Base-by-base conservation (phyloP, 2,113 vertebrate species). In the Hemiscyllium ocellatum region DNA sequence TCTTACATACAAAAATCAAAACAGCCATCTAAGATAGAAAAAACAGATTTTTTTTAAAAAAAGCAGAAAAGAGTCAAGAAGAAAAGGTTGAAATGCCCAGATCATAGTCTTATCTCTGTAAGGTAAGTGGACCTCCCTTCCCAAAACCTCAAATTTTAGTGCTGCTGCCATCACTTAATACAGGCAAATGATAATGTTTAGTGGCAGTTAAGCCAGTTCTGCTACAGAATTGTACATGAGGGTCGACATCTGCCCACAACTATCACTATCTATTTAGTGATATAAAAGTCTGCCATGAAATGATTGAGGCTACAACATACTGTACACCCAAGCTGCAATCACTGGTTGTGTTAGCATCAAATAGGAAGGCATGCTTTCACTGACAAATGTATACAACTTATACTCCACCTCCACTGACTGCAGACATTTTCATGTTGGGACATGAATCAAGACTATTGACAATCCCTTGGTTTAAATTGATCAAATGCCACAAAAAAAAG, bases 391-490 rank as follows among this genome's bases (percentile, higher is more conserved):
- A 65, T 33, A 90, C 15, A 50, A n/a, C 19, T 69, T 33, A 69
- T 68, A 5, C 20, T 94, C 93, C 65, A 94, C 68, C 37, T 94
- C 22, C 69, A 94, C 66, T 61, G 33, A 33, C 29, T 65, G 29
- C 87, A 65, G 87, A 91, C n/a, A 7, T 37, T 0, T 65, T 37
- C 89, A 37, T 33, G 89, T 37, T 66, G 66, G 89, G 61, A 37
- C 89, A 37, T 93, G 89, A 65, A 93, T 66, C 33, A 37, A 93
- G 33, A 66, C 37, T 37, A 93, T 37, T 93, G 56, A 93, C 89
- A 93, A 66, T 68, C 17, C n/a, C 87, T 66, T 93, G 65, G 66
- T 66, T 66, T 33, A 66, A 93, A 93, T n/a, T 93, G 89, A 66
- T 93, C 33, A 93, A 66, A 66, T 93, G 19, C 33, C 26, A 68